Percentiles rank a stretch among this genome's conserved stretches.
Evolutionary conservation across 2,113 vertebrate species (phyloP).

Genomic region (Cromileptes altivelis): DNA sequence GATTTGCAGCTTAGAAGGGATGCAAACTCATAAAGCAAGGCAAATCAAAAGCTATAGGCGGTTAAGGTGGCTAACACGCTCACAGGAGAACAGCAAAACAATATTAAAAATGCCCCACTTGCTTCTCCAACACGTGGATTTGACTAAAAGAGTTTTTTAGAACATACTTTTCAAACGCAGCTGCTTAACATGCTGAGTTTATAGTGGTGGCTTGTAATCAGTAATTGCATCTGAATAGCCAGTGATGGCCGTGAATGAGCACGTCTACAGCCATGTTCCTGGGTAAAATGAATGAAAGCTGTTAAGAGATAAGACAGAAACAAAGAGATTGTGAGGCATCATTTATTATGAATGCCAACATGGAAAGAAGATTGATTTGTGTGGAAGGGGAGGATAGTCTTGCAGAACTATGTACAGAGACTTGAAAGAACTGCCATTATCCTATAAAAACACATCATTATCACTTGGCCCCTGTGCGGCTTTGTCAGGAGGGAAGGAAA

Average conservation of each 20-base stretch:
- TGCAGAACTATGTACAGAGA: neutral
- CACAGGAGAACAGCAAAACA: neutral
- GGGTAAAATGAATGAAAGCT: neutral
- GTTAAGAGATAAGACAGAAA: neutral
- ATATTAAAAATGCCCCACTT: neutral
- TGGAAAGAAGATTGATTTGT: neutral
- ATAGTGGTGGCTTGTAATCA: neutral
- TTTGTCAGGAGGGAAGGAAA: neutral
- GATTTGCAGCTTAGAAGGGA: constrained; percentile 34
- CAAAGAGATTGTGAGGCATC: neutral
- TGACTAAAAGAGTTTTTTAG: neutral
- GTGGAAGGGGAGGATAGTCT: neutral
- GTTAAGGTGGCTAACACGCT: neutral
- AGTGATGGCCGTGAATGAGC: neutral
- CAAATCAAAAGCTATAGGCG: neutral
- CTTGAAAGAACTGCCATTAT: constrained; percentile 52
- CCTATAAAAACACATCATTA: constrained; percentile 52
- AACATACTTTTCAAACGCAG: neutral
- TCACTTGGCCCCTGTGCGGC: constrained; percentile 27
- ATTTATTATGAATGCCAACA: neutral
- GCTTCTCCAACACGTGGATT: neutral
- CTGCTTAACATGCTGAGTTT: neutral
- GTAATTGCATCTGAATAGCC: neutral
- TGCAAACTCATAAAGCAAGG: neutral
- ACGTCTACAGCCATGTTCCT: neutral